Base-by-base conservation (phyloP, 2,113 vertebrate species). In the Cariama cristata region DNA sequence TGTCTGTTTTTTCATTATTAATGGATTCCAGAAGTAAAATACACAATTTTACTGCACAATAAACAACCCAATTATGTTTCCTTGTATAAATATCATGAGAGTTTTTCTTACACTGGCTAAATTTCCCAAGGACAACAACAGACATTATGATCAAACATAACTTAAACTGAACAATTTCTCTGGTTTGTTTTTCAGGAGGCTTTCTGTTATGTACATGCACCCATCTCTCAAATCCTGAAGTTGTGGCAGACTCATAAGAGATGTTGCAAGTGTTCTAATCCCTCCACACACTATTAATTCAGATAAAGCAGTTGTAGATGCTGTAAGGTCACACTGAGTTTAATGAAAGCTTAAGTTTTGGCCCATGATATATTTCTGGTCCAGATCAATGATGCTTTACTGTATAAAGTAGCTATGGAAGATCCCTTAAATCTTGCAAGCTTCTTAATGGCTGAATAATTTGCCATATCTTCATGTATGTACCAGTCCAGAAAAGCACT, bases 91-190 rank as follows among this genome's bases (percentile, higher is more conserved):
- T 5, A 56, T 52, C 1, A 2, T 26, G 6, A 18, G 19, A 60
- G 4, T 3, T 26, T 56, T 72, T 81, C 59, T 79, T 71, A 16
- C 14, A 27, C 4, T 38, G 12, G 11, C 28, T 67, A 53, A 35
- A 68, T 86, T 83, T 76, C n/a, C 30, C 7, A 38, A 44, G 22
- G 62, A 38, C 20, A 69, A 10, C 15, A 77, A 18, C 22, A 55
- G 6, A 24, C 44, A 12, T 63, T 42, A 16, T 60, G 4, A 58
- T 60, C 4, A 66, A 85, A 45, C 2, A 4, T 8, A 42, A 55
- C 18, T 79, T 79, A 26, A 52, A 73, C 6, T 2, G n/a, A 71
- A 24, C 1, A 0, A 12, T 32, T 64, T 2, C 19, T 83, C 20
- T 79, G 4, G 3, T 62, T 79, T 52, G 11, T 14, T 45, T 72